Evolutionary conservation across 1,140 invertebrate species (phyloP).

Genomic region (Lepidotrigona ventralis): DNA sequence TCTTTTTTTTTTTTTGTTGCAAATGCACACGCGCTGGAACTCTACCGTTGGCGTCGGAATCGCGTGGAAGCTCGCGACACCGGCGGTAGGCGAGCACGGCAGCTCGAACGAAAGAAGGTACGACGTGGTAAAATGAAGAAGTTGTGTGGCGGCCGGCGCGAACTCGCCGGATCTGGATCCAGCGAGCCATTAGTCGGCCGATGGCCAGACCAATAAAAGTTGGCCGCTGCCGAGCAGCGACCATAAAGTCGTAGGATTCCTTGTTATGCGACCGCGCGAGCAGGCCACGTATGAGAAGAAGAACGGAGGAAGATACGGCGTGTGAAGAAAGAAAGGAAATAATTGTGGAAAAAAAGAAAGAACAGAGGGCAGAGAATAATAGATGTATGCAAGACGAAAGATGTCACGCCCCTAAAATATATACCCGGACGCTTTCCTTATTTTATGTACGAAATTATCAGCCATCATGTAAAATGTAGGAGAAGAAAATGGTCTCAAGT

Average conservation of each 20-base stretch:
- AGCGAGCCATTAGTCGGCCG: conserved; percentile 61
- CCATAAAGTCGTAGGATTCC: conserved; percentile 72
- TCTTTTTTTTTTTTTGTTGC: neutral
- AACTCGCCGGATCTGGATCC: conserved; percentile 64
- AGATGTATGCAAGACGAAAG: conserved; percentile 3
- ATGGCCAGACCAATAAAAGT: conserved; percentile 64
- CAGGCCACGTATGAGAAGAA: conserved; percentile 23
- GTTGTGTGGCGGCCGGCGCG: conserved; percentile 54
- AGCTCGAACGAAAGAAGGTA: conserved; percentile 36
- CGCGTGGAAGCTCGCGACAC: conserved; percentile 27
- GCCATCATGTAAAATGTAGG: too few species aligned
- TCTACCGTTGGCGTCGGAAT: conserved; percentile 5
- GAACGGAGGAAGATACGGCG: conserved; percentile 9
- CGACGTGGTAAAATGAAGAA: conserved; percentile 65
- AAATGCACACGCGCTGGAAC: neutral
- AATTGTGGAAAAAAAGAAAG: neutral
- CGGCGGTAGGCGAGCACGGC: conserved; percentile 48
- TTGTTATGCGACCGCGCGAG: conserved; percentile 63
- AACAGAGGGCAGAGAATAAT: neutral
- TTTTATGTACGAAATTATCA: too few species aligned
- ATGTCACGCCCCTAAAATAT: too few species aligned
- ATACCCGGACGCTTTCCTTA: too few species aligned
- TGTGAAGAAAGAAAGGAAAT: neutral
- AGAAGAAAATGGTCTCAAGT: too few species aligned
- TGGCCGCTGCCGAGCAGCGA: conserved; percentile 58